phyloP scores from a whole-genome alignment of 23 tunicate genomes.

The Aplidium turbinatum region DNA sequence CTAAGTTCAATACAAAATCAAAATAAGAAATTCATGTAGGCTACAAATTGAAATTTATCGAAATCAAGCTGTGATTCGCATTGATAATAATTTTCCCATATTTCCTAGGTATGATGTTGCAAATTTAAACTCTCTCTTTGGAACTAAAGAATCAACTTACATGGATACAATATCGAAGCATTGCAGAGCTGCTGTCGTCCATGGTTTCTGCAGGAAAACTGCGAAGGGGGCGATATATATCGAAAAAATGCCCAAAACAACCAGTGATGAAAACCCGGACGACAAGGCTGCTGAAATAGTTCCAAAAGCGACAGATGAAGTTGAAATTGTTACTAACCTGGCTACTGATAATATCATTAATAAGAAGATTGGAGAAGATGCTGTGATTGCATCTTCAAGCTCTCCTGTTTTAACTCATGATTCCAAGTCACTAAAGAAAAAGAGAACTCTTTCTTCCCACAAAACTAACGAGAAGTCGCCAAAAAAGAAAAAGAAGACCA shows the following conservation, averaged over 20 bases:
- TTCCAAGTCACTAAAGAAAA: too few relatives aligned
- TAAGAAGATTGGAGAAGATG: neutral
- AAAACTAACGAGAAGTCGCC: neutral
- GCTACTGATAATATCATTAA: neutral
- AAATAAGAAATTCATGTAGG: too few relatives aligned
- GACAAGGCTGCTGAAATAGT: neutral
- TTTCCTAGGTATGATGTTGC: constrained; percentile 35
- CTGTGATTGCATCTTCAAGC: too few relatives aligned
- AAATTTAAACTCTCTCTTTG: constrained; percentile 38
- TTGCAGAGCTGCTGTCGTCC: constrained; percentile 72
- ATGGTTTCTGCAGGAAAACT: constrained; percentile 73
- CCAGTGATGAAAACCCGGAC: neutral
- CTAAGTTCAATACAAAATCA: too few relatives aligned
- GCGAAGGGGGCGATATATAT: constrained; percentile 75
- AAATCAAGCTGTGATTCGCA: too few relatives aligned
- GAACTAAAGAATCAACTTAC: constrained; percentile 33
- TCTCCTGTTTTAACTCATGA: too few relatives aligned
- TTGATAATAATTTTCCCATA: neutral
- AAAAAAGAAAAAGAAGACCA: neutral
- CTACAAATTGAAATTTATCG: too few relatives aligned
- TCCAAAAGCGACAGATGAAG: neutral
- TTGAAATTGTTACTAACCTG: neutral
- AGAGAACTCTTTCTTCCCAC: too few relatives aligned
- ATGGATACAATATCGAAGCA: constrained; percentile 57
- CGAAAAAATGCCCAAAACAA: constrained; percentile 24